These are phyloP conservation scores for Petrocephalus sullivani DNA, from an alignment of 2,797 vertebrate genomes.

Conservation along the genomic window DNA sequence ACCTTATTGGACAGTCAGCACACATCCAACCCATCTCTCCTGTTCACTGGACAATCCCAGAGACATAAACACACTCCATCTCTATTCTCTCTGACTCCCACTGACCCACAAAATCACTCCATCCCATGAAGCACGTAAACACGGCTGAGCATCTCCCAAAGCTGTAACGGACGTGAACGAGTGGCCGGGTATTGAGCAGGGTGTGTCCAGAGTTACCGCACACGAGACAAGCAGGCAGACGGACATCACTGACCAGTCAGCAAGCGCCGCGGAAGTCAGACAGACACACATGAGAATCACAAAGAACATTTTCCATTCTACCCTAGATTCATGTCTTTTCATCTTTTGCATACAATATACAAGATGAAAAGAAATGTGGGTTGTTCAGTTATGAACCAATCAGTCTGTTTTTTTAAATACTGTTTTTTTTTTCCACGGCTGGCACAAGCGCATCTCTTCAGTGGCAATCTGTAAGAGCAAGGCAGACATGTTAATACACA, in stretches of 20 bases:
- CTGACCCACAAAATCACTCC: not conserved
- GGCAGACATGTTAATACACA: conserved; percentile 92
- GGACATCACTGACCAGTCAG: conserved; percentile 33
- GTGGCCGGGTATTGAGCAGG: conserved; percentile 58
- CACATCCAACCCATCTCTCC: not conserved
- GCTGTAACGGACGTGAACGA: conserved; percentile 32
- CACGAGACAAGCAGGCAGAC: conserved; percentile 19
- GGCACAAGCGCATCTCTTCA: conserved; percentile 58
- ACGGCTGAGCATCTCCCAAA: conserved; percentile 12
- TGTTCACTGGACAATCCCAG: not conserved
- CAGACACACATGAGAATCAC: conserved; percentile 27
- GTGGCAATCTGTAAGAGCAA: conserved; percentile 94
- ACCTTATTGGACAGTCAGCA: not conserved
- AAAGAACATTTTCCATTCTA: conserved; percentile 31
- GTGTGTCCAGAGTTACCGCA: conserved; percentile 69
- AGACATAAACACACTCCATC: conserved; percentile 3
- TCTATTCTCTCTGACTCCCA: not conserved
- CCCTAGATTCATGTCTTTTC: conserved; percentile 43
- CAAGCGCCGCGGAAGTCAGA: conserved; percentile 31
- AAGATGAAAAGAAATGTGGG: conserved; percentile 43
- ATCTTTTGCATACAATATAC: not conserved
- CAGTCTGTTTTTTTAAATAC: conserved; percentile 27
- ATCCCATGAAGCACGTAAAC: not conserved
- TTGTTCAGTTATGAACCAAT: conserved; percentile 34
- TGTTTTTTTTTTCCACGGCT: conserved; percentile 53